These are phyloP conservation scores for Bhutanitis thaidina DNA, from an alignment of 2,888 invertebrate species.

Conservation along the genomic window DNA sequence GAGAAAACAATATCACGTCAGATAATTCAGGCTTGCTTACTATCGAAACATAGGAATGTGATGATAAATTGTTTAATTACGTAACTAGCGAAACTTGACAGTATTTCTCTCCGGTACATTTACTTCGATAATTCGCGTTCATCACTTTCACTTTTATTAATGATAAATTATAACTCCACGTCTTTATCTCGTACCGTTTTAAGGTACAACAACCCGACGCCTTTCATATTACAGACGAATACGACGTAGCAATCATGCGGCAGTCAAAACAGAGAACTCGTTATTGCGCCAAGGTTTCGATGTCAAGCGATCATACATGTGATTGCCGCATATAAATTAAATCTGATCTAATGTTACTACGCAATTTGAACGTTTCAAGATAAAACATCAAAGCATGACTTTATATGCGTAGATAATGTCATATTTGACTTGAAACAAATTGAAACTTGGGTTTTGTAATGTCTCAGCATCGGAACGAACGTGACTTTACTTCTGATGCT, in stretches of 20 bases:
- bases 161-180: background rate
- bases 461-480: conserved; percentile 9
- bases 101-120: background rate
- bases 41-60: too few relatives aligned
- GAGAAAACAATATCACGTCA: conserved; percentile 9
- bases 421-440: conserved; percentile 21
- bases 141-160: background rate
- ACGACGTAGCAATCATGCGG: conserved; percentile 1
- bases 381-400: conserved; percentile 29
- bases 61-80: background rate
- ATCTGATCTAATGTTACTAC: conserved; percentile 5
- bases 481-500: conserved; percentile 3
- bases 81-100: background rate
- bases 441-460: conserved; percentile 19
- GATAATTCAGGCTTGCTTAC: background rate
- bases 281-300: conserved; percentile 27
- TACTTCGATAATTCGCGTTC: background rate
- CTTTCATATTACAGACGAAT: conserved; percentile 1
- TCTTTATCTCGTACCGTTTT: background rate
- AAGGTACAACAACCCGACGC: conserved; percentile 2
- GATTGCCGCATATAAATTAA: conserved; percentile 17
- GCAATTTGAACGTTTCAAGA: conserved; percentile 25
- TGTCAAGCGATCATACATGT: conserved; percentile 23
- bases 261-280: conserved; percentile 22
- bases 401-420: conserved; percentile 27